phyloP scores from a whole-genome alignment of 2,888 invertebrate genomes.

The Tortrix viridana region DNA sequence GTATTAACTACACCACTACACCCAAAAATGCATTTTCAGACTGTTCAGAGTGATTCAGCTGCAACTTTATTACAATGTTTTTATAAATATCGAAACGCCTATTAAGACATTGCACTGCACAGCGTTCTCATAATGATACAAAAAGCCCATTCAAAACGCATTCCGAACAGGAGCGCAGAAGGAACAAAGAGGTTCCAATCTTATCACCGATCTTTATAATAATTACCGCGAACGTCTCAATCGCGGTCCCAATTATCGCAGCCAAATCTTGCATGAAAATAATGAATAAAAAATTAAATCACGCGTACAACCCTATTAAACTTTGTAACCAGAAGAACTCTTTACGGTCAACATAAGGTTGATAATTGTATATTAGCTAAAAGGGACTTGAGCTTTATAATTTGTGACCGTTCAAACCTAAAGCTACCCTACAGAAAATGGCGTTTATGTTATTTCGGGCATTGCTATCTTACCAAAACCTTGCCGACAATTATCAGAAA shows the following conservation, averaged over 20 bases:
- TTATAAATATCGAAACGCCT: too few relatives aligned
- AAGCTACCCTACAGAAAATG: too few relatives aligned
- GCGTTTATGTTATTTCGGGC: too few relatives aligned
- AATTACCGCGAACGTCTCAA: slow-evolving; percentile 80
- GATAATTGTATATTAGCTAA: slow-evolving; percentile 43
- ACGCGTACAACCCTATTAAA: slow-evolving; percentile 60
- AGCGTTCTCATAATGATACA: slow-evolving; percentile 49
- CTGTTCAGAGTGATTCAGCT: too few relatives aligned
- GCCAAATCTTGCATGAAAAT: slow-evolving; percentile 71
- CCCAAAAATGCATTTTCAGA: too few relatives aligned
- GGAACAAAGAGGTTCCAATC: slow-evolving; percentile 60
- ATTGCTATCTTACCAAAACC: too few relatives aligned
- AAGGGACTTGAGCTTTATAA: slow-evolving; percentile 41
- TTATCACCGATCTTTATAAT: slow-evolving; percentile 80
- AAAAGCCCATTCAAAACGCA: slow-evolving; percentile 38
- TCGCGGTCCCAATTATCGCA: slow-evolving; percentile 74
- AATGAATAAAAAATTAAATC: slow-evolving; percentile 62
- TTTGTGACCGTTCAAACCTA: background rate
- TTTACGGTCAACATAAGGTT: slow-evolving; percentile 36
- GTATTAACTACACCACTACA: too few relatives aligned
- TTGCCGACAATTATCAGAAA: too few relatives aligned
- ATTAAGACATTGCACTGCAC: slow-evolving; percentile 19
- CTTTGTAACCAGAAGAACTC: slow-evolving; percentile 28
- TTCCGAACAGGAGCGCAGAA: slow-evolving; percentile 45
- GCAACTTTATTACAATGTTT: too few relatives aligned